Evolutionary conservation across 2,113 vertebrate genomes (phyloP).

Genomic region (Alethe castanea): DNA sequence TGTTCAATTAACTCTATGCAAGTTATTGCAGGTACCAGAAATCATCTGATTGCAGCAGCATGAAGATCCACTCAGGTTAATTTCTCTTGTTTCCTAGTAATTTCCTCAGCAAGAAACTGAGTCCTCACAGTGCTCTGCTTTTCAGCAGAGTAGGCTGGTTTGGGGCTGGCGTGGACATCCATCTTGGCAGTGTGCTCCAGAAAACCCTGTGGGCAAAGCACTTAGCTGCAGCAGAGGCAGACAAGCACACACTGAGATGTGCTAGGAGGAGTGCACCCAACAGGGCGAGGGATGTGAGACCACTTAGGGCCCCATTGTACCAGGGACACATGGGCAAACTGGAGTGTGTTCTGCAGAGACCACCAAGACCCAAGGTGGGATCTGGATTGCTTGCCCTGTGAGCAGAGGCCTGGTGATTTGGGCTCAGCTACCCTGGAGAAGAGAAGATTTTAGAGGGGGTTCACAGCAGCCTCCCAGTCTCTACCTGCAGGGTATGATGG

Average conservation of each 20-base stretch:
- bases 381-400: background rate
- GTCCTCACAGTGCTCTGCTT: fast-evolving
- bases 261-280: background rate
- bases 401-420: background rate
- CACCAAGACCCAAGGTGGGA: background rate
- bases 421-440: background rate
- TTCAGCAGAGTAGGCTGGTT: background rate
- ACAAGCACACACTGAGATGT: background rate
- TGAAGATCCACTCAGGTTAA: background rate
- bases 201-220: background rate
- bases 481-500: background rate
- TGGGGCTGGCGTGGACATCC: background rate
- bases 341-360: background rate
- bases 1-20: background rate
- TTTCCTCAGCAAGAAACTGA: background rate
- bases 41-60: background rate
- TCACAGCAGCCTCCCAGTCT: background rate
- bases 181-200: background rate
- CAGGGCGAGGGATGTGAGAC: fast-evolving
- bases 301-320: fast-evolving
- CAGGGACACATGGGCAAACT: background rate
- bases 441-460: background rate
- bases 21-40: background rate
- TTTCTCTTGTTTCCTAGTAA: background rate
- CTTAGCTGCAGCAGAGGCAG: background rate